These are phyloP conservation scores for Chloroceryle inda DNA, from an alignment of 2,797 vertebrate genomes.

Conservation along the genomic window DNA sequence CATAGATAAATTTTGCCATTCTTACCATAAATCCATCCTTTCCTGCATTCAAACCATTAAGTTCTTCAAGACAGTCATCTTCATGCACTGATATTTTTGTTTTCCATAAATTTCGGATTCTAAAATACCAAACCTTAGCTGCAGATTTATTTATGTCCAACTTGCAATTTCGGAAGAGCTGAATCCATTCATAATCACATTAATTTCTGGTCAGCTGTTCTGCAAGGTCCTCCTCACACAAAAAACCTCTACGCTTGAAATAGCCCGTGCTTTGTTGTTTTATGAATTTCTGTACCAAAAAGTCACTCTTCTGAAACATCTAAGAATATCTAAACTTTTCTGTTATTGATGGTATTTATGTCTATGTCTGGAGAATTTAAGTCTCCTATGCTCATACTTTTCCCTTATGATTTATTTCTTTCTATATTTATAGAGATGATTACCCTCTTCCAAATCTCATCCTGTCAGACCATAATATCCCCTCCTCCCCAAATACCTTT, in stretches of 20 bases:
- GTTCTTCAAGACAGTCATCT: neutral
- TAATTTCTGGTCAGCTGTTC: conserved; percentile 2
- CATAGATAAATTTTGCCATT: neutral
- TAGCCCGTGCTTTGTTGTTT: neutral
- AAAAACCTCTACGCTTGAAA: neutral
- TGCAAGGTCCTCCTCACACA: neutral
- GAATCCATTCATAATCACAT: neutral
- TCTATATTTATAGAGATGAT: conserved; percentile 55
- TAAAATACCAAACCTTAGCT: neutral
- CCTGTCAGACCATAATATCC: conserved; percentile 12
- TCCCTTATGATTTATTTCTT: conserved; percentile 44
- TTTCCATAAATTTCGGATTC: neutral
- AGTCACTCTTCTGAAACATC: conserved; percentile 1
- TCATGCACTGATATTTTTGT: neutral
- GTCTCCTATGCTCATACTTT: neutral
- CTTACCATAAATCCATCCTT: neutral
- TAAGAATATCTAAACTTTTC: conserved; percentile 34
- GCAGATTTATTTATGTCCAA: conserved; percentile 13
- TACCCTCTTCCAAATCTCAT: conserved; percentile 33
- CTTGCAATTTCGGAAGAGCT: neutral
- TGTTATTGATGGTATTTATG: conserved; percentile 46
- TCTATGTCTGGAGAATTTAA: conserved; percentile 28
- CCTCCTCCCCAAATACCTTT: neutral
- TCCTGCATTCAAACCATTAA: neutral
- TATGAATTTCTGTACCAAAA: conserved; percentile 22